Evolutionary conservation across 2,888 invertebrate genomes (phyloP).

Genomic region (Rhagophthalmus giganteus): DNA sequence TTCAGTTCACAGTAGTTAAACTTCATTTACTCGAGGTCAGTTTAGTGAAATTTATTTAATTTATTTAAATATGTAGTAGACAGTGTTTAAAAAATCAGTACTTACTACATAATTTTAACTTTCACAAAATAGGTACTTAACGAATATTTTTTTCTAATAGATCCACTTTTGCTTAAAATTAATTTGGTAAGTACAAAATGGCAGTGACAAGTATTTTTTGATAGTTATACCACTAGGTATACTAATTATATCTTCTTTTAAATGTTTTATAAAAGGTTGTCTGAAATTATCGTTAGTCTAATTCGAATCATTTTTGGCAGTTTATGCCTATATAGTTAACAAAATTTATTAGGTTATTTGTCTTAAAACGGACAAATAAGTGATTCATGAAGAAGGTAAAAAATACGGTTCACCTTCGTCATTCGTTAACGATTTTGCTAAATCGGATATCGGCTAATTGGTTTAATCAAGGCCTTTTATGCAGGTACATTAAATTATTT

Average conservation of each 20-base stretch:
- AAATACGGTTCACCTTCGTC: slow-evolving; percentile 3
- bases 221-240: too few species aligned
- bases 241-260: too few species aligned
- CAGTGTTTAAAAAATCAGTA: too few species aligned
- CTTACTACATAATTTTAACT: slow-evolving; percentile 12
- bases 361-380: too few species aligned
- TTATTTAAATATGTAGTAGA: too few species aligned
- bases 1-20: not conserved
- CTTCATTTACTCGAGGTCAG: slow-evolving; percentile 2
- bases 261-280: too few species aligned
- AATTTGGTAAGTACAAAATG: too few species aligned
- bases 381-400: not conserved
- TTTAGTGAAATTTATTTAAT: slow-evolving; percentile 1
- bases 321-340: too few species aligned
- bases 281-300: too few species aligned
- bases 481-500: slow-evolving; percentile 11
- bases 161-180: not conserved
- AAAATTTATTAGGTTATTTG: too few species aligned
- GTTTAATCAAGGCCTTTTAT: slow-evolving; percentile 6
- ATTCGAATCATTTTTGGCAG: too few species aligned
- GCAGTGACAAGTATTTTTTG: too few species aligned
- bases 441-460: slow-evolving; percentile 7
- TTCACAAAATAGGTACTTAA: slow-evolving; percentile 18
- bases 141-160: not conserved
- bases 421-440: slow-evolving; percentile 1